Conservation (phyloP, 2,797 vertebrate genomes). For the Sebastes cheni region DNA sequence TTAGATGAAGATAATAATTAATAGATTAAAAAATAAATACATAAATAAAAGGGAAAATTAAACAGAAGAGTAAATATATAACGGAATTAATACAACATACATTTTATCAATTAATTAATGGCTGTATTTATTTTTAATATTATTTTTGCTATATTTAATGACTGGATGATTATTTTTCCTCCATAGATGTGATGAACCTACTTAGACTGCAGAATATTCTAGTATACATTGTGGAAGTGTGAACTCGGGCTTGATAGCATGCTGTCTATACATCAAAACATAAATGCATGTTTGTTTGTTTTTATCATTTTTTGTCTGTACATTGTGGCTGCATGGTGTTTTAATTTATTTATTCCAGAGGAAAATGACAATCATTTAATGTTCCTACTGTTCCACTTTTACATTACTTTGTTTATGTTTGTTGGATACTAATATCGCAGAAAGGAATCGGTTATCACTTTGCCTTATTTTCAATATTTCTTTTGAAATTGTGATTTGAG, state of each 20-base stretch:
- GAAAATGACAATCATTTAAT: conserved; percentile 30
- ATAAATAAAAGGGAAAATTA: no score
- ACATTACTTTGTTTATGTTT: not conserved
- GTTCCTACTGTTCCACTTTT: not conserved
- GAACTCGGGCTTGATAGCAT: not conserved
- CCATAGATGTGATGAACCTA: not conserved
- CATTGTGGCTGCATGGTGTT: conserved; percentile 16
- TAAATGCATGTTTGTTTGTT: conserved; percentile 10
- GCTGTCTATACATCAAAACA: conserved; percentile 9
- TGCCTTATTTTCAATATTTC: not conserved
- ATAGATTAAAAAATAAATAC: no score
- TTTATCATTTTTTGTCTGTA: not conserved
- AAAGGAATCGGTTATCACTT: not conserved
- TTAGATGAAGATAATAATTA: no score
- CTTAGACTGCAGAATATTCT: not conserved
- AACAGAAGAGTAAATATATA: no score
- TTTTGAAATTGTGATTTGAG: not conserved
- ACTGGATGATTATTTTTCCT: no score
- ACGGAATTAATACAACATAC: no score
- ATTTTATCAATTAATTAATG: no score
- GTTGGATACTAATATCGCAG: not conserved
- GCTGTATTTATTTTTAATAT: no score
- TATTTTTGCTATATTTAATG: no score
- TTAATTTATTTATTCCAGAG: conserved; percentile 6
- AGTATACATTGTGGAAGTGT: not conserved